A percentile compares a stretch with the other conserved stretches of the same genome.
Conservation (phyloP, 2,113 vertebrate species). For the Chrysochloris asiatica region DNA sequence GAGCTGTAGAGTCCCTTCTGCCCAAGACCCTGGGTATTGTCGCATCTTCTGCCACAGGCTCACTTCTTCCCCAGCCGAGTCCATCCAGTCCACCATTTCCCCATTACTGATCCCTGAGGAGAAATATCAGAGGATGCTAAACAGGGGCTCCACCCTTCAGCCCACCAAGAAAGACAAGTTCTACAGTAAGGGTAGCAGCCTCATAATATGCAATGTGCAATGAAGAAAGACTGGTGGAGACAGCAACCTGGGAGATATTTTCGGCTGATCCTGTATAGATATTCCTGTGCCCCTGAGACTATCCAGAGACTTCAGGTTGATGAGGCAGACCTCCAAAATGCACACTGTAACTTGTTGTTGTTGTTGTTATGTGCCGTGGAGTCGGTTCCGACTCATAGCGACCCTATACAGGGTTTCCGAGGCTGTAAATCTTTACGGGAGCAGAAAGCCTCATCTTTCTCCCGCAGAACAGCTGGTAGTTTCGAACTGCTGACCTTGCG, state of each 20-base stretch:
- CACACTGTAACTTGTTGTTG: neutral
- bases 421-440: no score
- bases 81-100: slow-evolving; percentile 91
- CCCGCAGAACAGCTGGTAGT: no score
- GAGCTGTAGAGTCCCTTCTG: slow-evolving; percentile 94
- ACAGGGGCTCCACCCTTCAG: neutral
- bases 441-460: no score
- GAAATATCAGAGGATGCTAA: slow-evolving; percentile 61
- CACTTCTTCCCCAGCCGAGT: slow-evolving; percentile 94
- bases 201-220: neutral
- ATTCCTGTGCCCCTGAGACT: neutral
- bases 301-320: neutral
- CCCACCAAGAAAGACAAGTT: neutral
- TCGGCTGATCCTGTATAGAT: neutral
- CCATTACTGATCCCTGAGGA: slow-evolving; percentile 87
- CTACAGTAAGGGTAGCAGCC: neutral
- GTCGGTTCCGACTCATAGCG: no score
- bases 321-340: neutral
- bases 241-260: neutral
- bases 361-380: no score
- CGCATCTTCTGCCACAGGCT: slow-evolving; percentile 97
- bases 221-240: neutral
- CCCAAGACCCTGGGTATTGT: slow-evolving; percentile 97
- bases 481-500: no score
- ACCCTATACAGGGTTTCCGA: no score